phyloP scores from a whole-genome alignment of 2,888 invertebrate genomes.

The Chloromyia formosa region DNA sequence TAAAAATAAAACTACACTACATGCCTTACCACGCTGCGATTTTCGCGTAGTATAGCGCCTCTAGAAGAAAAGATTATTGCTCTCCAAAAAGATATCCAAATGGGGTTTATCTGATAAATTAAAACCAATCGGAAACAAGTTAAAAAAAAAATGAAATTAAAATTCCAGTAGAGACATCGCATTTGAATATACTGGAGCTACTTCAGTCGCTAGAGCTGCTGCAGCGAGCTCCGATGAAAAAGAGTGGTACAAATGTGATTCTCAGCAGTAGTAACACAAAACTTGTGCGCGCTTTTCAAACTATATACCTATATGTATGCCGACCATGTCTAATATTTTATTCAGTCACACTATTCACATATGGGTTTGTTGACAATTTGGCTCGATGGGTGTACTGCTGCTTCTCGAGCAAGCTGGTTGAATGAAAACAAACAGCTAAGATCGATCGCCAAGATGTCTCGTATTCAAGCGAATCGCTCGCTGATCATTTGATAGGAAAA shows the following conservation, averaged over 20 bases:
- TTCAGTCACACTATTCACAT: constrained; percentile 19
- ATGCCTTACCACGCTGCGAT: neutral
- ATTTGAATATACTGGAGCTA: constrained; percentile 34
- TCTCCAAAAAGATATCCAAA: neutral
- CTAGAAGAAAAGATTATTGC: neutral
- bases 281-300: too few species aligned
- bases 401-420: neutral
- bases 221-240: constrained; percentile 5
- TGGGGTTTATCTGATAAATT: neutral
- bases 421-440: constrained; percentile 31
- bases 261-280: neutral
- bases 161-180: constrained; percentile 27
- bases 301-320: too few species aligned
- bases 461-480: constrained; percentile 15
- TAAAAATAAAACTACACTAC: neutral
- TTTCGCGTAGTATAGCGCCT: neutral
- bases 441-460: constrained; percentile 42
- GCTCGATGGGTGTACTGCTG: neutral
- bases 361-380: constrained; percentile 4
- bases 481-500: constrained; percentile 10
- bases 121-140: neutral
- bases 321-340: constrained; percentile 16
- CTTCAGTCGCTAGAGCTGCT: neutral
- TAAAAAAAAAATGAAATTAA: constrained; percentile 21
- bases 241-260: neutral